phyloP scores from a whole-genome alignment of 2,797 vertebrate species.

The Eupleurogrammus muticus region DNA sequence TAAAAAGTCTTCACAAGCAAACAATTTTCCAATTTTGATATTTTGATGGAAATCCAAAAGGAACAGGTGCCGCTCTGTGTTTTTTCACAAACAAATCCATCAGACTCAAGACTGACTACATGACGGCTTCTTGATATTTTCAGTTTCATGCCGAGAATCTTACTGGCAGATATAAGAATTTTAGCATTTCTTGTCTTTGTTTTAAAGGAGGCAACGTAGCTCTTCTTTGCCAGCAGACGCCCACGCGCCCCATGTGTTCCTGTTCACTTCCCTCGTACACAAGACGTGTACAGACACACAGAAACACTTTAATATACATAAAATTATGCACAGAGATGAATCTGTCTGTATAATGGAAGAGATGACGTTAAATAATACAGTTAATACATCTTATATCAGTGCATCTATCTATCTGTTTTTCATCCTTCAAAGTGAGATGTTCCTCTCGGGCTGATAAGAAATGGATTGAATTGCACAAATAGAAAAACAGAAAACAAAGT shows the following conservation, averaged over 20 bases:
- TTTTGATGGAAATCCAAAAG: conserved; percentile 14
- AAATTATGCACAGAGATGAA: conserved; percentile 33
- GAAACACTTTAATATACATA: conserved; percentile 41
- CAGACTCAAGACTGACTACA: conserved; percentile 43
- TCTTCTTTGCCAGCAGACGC: conserved; percentile 76
- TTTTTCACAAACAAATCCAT: conserved; percentile 19
- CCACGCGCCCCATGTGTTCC: conserved; percentile 82
- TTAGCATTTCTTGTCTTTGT: conserved; percentile 70
- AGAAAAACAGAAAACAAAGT: neutral
- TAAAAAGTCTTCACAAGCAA: neutral
- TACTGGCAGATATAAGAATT: conserved; percentile 67
- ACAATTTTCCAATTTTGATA: neutral
- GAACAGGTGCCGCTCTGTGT: conserved; percentile 10
- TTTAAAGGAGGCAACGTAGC: conserved; percentile 70
- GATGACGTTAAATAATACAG: conserved; percentile 30
- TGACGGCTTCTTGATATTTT: conserved; percentile 41
- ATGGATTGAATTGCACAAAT: neutral
- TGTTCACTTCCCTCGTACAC: conserved; percentile 52
- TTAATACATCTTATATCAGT: conserved; percentile 6
- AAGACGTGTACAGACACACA: conserved; percentile 15
- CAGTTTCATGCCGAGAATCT: conserved; percentile 44
- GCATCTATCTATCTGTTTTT: neutral
- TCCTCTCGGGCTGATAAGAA: neutral
- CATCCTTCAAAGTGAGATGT: neutral
- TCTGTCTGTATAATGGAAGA: conserved; percentile 28